Base-by-base conservation (phyloP, 1,140 invertebrate species). In the Meteorus sp. region DNA sequence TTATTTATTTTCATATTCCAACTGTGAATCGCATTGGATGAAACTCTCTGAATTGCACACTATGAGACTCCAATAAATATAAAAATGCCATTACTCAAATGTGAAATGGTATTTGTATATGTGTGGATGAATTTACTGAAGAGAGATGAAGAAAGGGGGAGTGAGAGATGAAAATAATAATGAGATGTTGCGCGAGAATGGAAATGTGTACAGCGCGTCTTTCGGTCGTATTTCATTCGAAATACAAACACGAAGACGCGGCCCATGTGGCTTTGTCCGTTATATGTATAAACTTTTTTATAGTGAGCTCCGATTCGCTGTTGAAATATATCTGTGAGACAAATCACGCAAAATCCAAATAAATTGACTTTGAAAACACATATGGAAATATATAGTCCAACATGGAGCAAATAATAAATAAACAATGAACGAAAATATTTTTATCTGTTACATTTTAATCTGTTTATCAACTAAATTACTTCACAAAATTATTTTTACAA, bases 71-170 rank as follows among this genome's bases (percentile, higher is more conserved):
- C 41, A 55, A 59, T 63, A 63, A 62, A 68, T 64, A 66, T 68
- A 63, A 66, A 65, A 68, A 65, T 61, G 59, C 39, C 68, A 66
- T 71, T 65, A 71, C 60, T 69, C 68, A 66, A 59, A 51, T n/a
- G n/a, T n/a, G n/a, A n/a, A n/a, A n/a, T n/a, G n/a, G n/a, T n/a
- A n/a, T n/a, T n/a, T n/a, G n/a, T n/a, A n/a, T n/a, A n/a, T n/a
- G n/a, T n/a, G n/a, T n/a, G n/a, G n/a, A n/a, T n/a, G n/a, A n/a
- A n/a, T n/a, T n/a, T n/a, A n/a, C n/a, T n/a, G n/a, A n/a, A n/a
- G n/a, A n/a, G n/a, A n/a, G n/a, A n/a, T n/a, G n/a, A n/a, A 47
- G 20, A 8, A 11, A 19, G 41, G 11, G 3, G 8, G 15, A 44
- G 15, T 25, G 6, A 27, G 20, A 47, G 35, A 39, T 1, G 25